A percentile compares a stretch with the other conserved stretches of the same genome.
Conservation (phyloP, 2,888 invertebrate species). For the Leucophora obtusa region DNA sequence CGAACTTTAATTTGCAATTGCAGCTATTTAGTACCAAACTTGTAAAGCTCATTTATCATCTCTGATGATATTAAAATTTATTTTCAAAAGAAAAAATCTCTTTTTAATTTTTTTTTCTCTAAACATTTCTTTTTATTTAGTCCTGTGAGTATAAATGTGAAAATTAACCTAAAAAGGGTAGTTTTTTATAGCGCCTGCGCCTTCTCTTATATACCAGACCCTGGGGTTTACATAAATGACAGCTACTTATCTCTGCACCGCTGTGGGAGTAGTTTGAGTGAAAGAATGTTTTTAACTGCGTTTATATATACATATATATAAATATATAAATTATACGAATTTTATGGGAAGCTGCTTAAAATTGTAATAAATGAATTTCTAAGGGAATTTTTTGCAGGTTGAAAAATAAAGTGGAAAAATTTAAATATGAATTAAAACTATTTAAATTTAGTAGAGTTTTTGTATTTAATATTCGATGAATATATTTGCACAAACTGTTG, state of each 20-base stretch:
- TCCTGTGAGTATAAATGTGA: background rate
- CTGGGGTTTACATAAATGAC: background rate
- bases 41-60: no score
- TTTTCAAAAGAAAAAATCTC: background rate
- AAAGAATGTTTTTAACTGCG: background rate
- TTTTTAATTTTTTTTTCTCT: background rate
- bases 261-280: conserved; percentile 15
- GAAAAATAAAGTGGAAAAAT: background rate
- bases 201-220: conserved; percentile 20
- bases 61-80: no score
- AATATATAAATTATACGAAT: conserved; percentile 1
- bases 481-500: background rate
- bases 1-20: no score
- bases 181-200: conserved; percentile 31
- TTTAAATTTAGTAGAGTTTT: background rate
- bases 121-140: background rate
- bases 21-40: no score
- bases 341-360: conserved; percentile 8
- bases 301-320: conserved; percentile 1
- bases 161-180: conserved; percentile 3
- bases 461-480: background rate
- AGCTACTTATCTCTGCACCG: background rate
- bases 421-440: background rate
- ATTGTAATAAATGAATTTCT: conserved; percentile 5
- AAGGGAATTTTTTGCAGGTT: background rate